These are phyloP conservation scores for Bemisia tabaci DNA, from an alignment of 1,140 invertebrate species.

Conservation along the genomic window DNA sequence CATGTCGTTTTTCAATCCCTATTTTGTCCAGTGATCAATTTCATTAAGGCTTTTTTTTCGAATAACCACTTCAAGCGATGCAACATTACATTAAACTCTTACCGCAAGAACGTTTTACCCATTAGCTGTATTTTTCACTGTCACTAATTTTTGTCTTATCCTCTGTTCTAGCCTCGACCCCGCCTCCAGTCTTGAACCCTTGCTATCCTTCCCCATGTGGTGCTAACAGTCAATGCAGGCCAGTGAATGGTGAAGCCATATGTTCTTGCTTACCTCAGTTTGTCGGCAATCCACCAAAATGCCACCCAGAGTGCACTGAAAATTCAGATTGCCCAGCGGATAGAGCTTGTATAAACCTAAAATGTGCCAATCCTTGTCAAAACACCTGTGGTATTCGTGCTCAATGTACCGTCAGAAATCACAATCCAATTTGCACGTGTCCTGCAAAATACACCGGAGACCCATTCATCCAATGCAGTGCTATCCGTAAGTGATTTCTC, in stretches of 20 bases:
- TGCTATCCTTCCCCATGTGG: constrained; percentile 59
- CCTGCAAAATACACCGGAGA: constrained; percentile 38
- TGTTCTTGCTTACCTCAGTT: constrained; percentile 43
- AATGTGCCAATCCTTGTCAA: constrained; percentile 44
- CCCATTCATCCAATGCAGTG: constrained; percentile 39
- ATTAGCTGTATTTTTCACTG: too few species aligned
- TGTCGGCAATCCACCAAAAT: constrained; percentile 37
- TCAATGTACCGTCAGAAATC: constrained; percentile 40
- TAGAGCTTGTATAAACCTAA: constrained; percentile 39
- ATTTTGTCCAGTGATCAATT: too few species aligned
- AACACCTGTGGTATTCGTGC: constrained; percentile 45
- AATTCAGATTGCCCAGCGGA: constrained; percentile 42
- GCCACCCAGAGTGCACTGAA: constrained; percentile 38
- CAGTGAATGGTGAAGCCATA: constrained; percentile 34
- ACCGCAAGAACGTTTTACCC: too few species aligned
- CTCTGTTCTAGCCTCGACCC: constrained; percentile 7
- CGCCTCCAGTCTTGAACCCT: constrained; percentile 28
- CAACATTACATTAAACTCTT: too few species aligned
- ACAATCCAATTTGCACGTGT: constrained; percentile 43
- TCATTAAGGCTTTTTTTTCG: too few species aligned
- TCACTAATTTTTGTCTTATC: too few species aligned
- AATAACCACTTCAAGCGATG: too few species aligned
- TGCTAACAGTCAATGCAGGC: constrained; percentile 47
- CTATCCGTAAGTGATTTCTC: constrained; percentile 27
- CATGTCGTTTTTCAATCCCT: too few species aligned